Evolutionary conservation across 1,140 invertebrate genomes (phyloP).

Genomic region (Rhyacophila brunnea): DNA sequence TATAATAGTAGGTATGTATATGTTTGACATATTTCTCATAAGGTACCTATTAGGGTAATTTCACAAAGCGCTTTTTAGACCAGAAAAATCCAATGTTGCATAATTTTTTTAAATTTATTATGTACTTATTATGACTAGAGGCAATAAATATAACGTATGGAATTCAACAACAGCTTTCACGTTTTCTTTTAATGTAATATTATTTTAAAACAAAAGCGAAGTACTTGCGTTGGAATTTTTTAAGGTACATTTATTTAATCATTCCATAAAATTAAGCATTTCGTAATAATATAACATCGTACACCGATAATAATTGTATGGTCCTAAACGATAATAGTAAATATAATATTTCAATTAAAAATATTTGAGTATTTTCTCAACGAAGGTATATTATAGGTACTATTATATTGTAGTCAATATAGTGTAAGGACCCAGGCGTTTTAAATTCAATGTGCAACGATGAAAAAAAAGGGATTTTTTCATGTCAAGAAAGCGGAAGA

Average conservation of each 20-base stretch:
- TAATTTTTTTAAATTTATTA: slow-evolving; percentile 27
- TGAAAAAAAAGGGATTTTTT: slow-evolving; percentile 4
- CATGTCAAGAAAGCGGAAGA: background rate
- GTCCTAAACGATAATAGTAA: background rate
- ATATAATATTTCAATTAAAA: slow-evolving; percentile 1
- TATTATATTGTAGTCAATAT: background rate
- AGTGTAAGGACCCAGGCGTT: no score
- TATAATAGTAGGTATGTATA: slow-evolving; percentile 20
- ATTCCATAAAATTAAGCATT: slow-evolving; percentile 8
- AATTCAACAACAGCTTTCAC: slow-evolving; percentile 21
- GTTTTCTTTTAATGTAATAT: slow-evolving; percentile 3
- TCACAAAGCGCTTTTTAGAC: slow-evolving; percentile 35
- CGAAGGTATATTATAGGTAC: background rate
- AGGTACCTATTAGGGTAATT: slow-evolving; percentile 33
- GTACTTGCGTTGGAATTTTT: slow-evolving; percentile 11
- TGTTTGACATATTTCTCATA: slow-evolving; percentile 34
- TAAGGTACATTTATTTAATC: background rate
- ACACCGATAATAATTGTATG: slow-evolving; percentile 9
- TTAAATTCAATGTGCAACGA: slow-evolving; percentile 11
- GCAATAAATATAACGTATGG: slow-evolving; percentile 30
- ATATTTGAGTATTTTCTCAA: slow-evolving; percentile 5
- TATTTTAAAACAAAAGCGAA: slow-evolving; percentile 13
- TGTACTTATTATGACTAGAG: slow-evolving; percentile 35
- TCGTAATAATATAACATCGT: slow-evolving; percentile 12
- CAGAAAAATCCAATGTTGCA: slow-evolving; percentile 32